Evolutionary conservation across 2,888 invertebrate genomes (phyloP), one percentile per base, ranked within the genome.

Genomic region (Caenorhabditis angaria): DNA sequence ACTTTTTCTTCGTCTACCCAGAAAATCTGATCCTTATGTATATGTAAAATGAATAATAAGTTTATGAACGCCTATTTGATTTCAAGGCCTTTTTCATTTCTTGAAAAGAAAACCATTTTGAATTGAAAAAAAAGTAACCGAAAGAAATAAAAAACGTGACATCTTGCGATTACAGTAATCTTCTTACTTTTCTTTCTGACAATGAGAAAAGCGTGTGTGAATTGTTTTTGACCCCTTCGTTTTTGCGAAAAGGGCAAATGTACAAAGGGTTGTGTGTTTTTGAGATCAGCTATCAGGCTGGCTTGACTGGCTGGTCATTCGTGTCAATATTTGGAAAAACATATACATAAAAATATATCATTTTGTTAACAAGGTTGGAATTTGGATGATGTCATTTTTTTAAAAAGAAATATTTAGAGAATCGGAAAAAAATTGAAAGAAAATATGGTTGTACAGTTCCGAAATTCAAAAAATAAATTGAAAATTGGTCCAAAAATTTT

Each of bases 101-200:
- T 8, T 8, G 41, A 41, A 14, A 41, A 41, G 18, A 14, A 18
- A 41, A 18, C 8, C 18, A 41, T 12, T 14, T 12, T 12, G 10
- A 14, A 41, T 8, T 8, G 32, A 32, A 32, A 32, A 32, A 32
- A 32, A 32, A 32, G 10, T 8, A 5, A 32, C 10, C 32, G 18
- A 51, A 51, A 51, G 18, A 54, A 28, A 22, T n/a, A 18, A 14
- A 54, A 54, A 3, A 54, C 54, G 54, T 54, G 54, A 54, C 54
- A 28, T 54, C 0, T 20, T 51, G 51, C 24, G 22, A 22, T 1
- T 51, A 27, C 28, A 54, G 25, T 6, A 54, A 27, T 54, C 54
- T 28, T 14, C 28, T 28, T 54, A 20, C 6, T 54, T 24, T 51
- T 1, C 14, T 51, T 51, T n/a, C n/a, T n/a, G n/a, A n/a, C n/a